A percentile compares a stretch with the other conserved stretches of the same genome.
phyloP scores from a whole-genome alignment of 2,797 vertebrate species.

The Enteromius trimaculatus region DNA sequence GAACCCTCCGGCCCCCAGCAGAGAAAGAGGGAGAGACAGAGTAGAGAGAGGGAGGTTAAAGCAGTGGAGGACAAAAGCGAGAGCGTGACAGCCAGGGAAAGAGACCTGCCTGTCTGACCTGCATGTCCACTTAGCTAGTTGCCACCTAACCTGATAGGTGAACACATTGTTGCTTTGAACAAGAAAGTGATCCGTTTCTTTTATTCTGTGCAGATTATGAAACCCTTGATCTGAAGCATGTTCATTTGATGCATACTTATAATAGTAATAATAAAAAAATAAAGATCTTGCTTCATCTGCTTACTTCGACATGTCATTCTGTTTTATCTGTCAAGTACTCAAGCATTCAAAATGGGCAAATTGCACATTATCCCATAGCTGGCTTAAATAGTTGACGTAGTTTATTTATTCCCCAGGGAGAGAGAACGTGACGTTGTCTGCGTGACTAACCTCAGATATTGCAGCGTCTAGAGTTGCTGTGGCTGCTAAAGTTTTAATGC shows the following conservation, averaged over 20 bases:
- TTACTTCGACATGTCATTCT: background rate
- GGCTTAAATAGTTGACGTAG: slow-evolving; percentile 12
- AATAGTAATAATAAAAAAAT: background rate
- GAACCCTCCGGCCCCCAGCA: slow-evolving; percentile 44
- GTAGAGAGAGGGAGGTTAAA: slow-evolving; percentile 10
- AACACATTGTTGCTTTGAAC: background rate
- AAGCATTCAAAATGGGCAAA: background rate
- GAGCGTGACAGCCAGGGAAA: slow-evolving; percentile 4
- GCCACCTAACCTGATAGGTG: slow-evolving; percentile 3
- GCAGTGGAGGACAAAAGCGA: slow-evolving; percentile 27
- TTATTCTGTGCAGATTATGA: background rate
- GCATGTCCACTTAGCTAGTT: slow-evolving; percentile 17
- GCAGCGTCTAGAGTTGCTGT: background rate
- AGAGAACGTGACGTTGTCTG: background rate
- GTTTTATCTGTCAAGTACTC: slow-evolving; percentile 1
- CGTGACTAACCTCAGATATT: slow-evolving; percentile 9
- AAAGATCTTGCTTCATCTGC: background rate
- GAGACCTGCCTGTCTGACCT: slow-evolving; percentile 15
- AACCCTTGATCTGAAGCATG: background rate
- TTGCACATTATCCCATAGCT: slow-evolving; percentile 5
- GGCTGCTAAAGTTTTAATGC: slow-evolving; percentile 39
- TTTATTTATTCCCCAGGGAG: background rate
- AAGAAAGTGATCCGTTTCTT: background rate
- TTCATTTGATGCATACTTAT: background rate
- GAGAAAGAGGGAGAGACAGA: slow-evolving; percentile 23